These are phyloP conservation scores for Potorous gilbertii DNA, from an alignment of 2,797 vertebrate genomes.

Conservation along the genomic window DNA sequence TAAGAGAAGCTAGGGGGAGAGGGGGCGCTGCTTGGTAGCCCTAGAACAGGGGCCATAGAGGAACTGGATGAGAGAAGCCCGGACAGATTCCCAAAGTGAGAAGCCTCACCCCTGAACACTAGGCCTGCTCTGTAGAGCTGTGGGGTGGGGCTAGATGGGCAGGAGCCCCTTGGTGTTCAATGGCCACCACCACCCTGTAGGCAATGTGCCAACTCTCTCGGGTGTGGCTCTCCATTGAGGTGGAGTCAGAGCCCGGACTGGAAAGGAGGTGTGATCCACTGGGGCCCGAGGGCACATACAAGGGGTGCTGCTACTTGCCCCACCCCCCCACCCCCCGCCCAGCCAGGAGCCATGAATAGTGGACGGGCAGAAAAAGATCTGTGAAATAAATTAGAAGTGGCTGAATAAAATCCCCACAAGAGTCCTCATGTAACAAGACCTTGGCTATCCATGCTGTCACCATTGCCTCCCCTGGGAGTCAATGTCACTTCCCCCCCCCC, in stretches of 20 bases:
- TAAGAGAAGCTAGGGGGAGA: background rate
- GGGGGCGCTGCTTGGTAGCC: background rate
- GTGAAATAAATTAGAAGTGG: slow-evolving; percentile 29
- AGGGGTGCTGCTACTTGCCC: slow-evolving; percentile 38
- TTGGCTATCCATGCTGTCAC: background rate
- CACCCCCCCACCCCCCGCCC: too few species aligned
- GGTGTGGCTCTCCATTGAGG: slow-evolving; percentile 31
- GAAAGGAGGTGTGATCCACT: background rate
- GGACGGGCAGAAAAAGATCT: slow-evolving; percentile 43
- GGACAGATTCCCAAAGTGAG: background rate
- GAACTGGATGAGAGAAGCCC: background rate
- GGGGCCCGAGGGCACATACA: slow-evolving; percentile 15
- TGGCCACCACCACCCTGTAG: background rate
- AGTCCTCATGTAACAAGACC: slow-evolving; percentile 59
- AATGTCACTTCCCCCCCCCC: background rate
- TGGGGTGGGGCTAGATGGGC: slow-evolving; percentile 23
- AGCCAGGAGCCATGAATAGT: background rate
- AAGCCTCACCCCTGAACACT: background rate
- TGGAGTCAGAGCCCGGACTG: background rate
- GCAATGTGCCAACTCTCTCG: background rate
- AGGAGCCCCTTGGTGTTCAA: slow-evolving; percentile 9
- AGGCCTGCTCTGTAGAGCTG: background rate
- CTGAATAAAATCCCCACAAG: background rate
- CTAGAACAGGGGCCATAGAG: slow-evolving; percentile 1
- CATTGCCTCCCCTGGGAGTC: slow-evolving; percentile 26